Conservation (phyloP, 37 sponge, comb jelly and placozoan genomes). For the Oscarella lobularis region DNA sequence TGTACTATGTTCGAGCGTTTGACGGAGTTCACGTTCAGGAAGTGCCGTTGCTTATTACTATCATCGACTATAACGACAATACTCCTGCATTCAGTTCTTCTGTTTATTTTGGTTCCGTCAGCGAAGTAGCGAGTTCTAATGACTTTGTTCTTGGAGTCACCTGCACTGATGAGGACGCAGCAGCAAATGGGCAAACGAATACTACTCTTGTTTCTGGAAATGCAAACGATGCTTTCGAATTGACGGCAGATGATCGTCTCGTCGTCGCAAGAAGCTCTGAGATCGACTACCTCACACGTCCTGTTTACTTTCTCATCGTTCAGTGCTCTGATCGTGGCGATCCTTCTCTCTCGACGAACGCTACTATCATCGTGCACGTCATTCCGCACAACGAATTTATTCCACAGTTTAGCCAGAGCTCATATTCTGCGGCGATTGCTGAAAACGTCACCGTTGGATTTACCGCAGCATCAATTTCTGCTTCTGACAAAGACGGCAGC, state of each 20-base stretch:
- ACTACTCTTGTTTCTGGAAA: constrained; percentile 24
- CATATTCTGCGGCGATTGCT: background rate
- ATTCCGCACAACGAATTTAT: background rate
- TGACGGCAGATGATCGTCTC: background rate
- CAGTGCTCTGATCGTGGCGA: background rate
- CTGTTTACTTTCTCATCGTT: background rate
- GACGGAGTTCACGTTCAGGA: too few species aligned
- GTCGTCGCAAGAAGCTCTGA: background rate
- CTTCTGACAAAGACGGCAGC: constrained; percentile 11
- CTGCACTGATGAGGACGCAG: constrained; percentile 38
- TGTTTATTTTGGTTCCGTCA: constrained; percentile 16
- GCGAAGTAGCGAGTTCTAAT: constrained; percentile 32
- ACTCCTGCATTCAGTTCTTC: constrained; percentile 22
- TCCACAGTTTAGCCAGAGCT: background rate
- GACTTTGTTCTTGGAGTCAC: constrained; percentile 10
- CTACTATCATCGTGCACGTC: background rate
- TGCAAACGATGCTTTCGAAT: constrained; percentile 20
- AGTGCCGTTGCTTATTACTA: constrained; percentile 7
- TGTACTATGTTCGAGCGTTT: background rate
- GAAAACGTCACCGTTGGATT: background rate
- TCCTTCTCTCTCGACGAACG: background rate
- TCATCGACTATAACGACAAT: constrained; percentile 38
- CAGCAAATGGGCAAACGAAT: constrained; percentile 21
- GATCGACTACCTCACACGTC: background rate
- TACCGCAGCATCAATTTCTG: background rate